phyloP scores from a whole-genome alignment of 1,140 invertebrate species.

The Dendrolimus punctatus region DNA sequence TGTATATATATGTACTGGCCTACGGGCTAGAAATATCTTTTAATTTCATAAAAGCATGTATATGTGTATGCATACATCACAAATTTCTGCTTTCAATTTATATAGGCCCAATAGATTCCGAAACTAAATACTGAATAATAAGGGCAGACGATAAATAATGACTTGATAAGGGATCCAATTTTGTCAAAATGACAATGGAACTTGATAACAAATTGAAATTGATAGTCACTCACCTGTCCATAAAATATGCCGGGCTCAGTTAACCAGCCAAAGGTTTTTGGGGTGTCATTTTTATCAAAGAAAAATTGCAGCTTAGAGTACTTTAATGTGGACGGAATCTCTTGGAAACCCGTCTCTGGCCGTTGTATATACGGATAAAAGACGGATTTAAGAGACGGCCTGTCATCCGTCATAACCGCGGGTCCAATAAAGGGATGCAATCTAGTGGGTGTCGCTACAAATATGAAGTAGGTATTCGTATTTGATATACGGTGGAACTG shows the following conservation, averaged over 20 bases:
- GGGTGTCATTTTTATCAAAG: slow-evolving; percentile 77
- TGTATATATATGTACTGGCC: no score
- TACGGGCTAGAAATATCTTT: no score
- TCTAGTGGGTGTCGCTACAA: slow-evolving; percentile 86
- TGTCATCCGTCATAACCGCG: slow-evolving; percentile 80
- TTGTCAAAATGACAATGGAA: background rate
- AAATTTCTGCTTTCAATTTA: no score
- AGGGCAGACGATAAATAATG: no score
- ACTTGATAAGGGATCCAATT: no score
- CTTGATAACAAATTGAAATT: background rate
- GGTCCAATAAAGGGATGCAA: slow-evolving; percentile 91
- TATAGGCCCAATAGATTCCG: no score
- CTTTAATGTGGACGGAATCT: slow-evolving; percentile 82
- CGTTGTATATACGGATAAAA: slow-evolving; percentile 87
- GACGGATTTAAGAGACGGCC: slow-evolving; percentile 84
- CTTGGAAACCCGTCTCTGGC: slow-evolving; percentile 81
- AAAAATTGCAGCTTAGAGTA: slow-evolving; percentile 89
- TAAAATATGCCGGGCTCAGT: slow-evolving; percentile 82
- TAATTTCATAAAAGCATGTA: no score
- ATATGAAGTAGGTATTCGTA: slow-evolving; percentile 82
- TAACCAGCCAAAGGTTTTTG: slow-evolving; percentile 90
- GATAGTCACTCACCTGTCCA: slow-evolving; percentile 72
- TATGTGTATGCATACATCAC: no score
- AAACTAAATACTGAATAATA: no score
- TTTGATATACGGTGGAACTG: slow-evolving; percentile 84